Evolutionary conservation across 2,888 invertebrate genomes (phyloP).

Genomic region (Malthinus flaveolus): DNA sequence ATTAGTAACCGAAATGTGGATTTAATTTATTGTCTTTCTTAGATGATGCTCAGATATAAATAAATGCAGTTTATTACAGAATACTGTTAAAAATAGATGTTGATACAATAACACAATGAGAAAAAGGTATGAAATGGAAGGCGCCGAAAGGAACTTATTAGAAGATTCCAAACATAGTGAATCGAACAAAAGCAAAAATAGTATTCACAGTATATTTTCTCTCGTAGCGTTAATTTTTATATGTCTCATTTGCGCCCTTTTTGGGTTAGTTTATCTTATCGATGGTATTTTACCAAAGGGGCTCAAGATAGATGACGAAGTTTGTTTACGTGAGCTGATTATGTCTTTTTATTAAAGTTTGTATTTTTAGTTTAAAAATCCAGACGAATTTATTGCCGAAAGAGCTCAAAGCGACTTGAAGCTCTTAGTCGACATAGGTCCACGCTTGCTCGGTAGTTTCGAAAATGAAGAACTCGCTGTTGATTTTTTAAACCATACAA

Average conservation of each 20-base stretch:
- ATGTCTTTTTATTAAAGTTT: background rate
- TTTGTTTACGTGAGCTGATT: background rate
- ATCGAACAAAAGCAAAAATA: constrained; percentile 4
- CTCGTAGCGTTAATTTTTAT: constrained; percentile 18
- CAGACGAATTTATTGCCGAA: constrained; percentile 64
- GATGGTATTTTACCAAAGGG: constrained; percentile 17
- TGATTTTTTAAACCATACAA: constrained; percentile 61
- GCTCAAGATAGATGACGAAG: constrained; percentile 22
- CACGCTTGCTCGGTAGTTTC: constrained; percentile 74
- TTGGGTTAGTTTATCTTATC: constrained; percentile 18
- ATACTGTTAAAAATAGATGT: too few species aligned
- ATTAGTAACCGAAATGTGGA: too few species aligned
- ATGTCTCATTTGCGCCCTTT: constrained; percentile 15
- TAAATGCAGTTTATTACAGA: too few species aligned
- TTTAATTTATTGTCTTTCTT: too few species aligned
- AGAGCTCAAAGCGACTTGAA: constrained; percentile 66
- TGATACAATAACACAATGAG: background rate
- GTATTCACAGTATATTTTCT: constrained; percentile 18
- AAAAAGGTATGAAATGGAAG: constrained; percentile 6
- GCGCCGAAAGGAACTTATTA: background rate
- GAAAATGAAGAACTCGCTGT: constrained; percentile 78
- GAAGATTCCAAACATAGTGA: constrained; percentile 7
- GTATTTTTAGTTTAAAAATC: constrained; percentile 10
- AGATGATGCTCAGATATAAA: too few species aligned
- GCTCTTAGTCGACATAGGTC: constrained; percentile 67